A percentile compares a stretch with the other conserved stretches of the same genome.
Conservation (phyloP, 2,888 invertebrate species). For the Cynaeus angustus region DNA sequence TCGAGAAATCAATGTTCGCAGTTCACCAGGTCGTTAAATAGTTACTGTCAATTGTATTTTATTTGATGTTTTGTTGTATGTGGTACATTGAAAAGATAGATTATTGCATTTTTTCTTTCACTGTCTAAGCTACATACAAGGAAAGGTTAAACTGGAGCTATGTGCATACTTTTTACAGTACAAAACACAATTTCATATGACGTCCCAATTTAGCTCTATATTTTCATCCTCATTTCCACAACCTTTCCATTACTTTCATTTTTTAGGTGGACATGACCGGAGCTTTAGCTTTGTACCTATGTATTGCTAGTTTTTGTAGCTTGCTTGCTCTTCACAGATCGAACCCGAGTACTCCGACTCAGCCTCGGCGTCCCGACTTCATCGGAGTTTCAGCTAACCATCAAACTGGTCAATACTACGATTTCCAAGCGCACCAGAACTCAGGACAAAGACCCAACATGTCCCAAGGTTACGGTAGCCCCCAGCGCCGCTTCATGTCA, state of each 20-base stretch:
- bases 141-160: no score
- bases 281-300: slow-evolving; percentile 41
- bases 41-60: background rate
- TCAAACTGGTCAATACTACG: slow-evolving; percentile 66
- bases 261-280: slow-evolving; percentile 70
- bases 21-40: background rate
- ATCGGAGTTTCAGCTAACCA: slow-evolving; percentile 78
- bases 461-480: slow-evolving; percentile 62
- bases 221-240: background rate
- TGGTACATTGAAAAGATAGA: no score
- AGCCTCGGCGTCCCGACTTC: slow-evolving; percentile 91
- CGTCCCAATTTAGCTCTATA: background rate
- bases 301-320: slow-evolving; percentile 60
- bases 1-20: background rate
- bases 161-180: no score
- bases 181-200: no score
- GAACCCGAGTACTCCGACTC: slow-evolving; percentile 93
- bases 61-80: background rate
- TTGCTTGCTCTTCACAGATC: slow-evolving; percentile 78
- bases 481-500: slow-evolving; percentile 79
- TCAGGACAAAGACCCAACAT: slow-evolving; percentile 60
- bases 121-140: no score
- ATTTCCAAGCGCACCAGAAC: slow-evolving; percentile 69
- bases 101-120: no score
- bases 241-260: slow-evolving; percentile 42